Percentiles rank a stretch among this genome's conserved stretches.
Evolutionary conservation across 2,113 vertebrate genomes (phyloP).

Genomic region (Hippocampus abdominalis): DNA sequence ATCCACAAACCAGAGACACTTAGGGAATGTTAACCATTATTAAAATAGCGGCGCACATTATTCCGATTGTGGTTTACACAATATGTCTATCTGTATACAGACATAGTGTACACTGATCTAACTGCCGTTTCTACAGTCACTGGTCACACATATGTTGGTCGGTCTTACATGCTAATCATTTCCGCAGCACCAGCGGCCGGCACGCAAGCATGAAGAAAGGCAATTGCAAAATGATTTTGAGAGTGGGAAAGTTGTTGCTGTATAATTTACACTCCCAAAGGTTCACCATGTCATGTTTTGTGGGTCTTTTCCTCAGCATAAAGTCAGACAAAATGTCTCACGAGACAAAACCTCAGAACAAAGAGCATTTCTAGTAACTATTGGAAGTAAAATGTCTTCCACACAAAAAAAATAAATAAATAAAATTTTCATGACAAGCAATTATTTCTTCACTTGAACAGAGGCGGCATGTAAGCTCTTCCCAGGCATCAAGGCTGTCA

Average conservation of each 20-base stretch:
- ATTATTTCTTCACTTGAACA: slow-evolving; percentile 9
- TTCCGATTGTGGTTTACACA: too few relatives aligned
- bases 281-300: not conserved
- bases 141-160: not conserved
- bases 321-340: slow-evolving; percentile 4
- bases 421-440: not conserved
- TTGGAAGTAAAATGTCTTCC: not conserved
- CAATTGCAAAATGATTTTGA: not conserved
- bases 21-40: too few relatives aligned
- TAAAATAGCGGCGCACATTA: too few relatives aligned
- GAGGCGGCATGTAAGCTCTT: not conserved
- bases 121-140: too few relatives aligned
- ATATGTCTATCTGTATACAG: too few relatives aligned
- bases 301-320: slow-evolving; percentile 1
- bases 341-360: not conserved
- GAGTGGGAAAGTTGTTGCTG: not conserved
- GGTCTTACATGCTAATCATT: not conserved
- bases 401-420: not conserved
- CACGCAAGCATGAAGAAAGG: not conserved
- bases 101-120: too few relatives aligned
- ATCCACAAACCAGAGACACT: too few relatives aligned
- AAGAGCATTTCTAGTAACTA: not conserved
- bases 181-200: not conserved
- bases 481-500: not conserved
- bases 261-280: not conserved